These are phyloP conservation scores for Sesamia inferens DNA, from an alignment of 2,888 invertebrate species.

Conservation along the genomic window DNA sequence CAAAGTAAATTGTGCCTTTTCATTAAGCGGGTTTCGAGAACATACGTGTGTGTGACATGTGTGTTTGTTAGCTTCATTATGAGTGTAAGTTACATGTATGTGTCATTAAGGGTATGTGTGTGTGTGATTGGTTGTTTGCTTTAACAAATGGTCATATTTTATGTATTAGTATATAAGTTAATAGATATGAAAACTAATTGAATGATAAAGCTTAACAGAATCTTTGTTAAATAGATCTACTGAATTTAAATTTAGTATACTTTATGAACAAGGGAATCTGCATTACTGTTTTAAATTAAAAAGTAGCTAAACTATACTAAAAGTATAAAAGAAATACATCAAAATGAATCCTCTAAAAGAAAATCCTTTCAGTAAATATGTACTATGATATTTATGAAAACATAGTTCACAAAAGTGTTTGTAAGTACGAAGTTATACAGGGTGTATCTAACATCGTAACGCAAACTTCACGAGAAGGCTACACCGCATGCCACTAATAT, in stretches of 20 bases:
- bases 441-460: too few relatives aligned
- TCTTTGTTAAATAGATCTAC: too few relatives aligned
- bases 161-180: background rate
- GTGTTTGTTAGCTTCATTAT: slow-evolving; percentile 8
- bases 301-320: background rate
- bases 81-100: background rate
- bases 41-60: background rate
- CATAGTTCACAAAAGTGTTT: too few relatives aligned
- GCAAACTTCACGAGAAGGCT: too few relatives aligned
- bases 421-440: too few relatives aligned
- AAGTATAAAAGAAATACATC: background rate
- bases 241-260: too few relatives aligned
- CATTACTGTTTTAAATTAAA: background rate
- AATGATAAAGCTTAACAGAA: background rate
- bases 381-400: background rate
- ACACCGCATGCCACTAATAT: too few relatives aligned
- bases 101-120: background rate
- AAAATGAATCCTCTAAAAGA: background rate
- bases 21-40: slow-evolving; percentile 21
- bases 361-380: background rate
- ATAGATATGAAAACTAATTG: background rate
- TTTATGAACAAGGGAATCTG: too few relatives aligned
- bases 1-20: slow-evolving; percentile 37
- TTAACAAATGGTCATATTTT: slow-evolving; percentile 12
- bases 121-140: slow-evolving; percentile 24